These are phyloP conservation scores for Pelobates fuscus DNA, from an alignment of 2,113 vertebrate species.

Conservation along the genomic window DNA sequence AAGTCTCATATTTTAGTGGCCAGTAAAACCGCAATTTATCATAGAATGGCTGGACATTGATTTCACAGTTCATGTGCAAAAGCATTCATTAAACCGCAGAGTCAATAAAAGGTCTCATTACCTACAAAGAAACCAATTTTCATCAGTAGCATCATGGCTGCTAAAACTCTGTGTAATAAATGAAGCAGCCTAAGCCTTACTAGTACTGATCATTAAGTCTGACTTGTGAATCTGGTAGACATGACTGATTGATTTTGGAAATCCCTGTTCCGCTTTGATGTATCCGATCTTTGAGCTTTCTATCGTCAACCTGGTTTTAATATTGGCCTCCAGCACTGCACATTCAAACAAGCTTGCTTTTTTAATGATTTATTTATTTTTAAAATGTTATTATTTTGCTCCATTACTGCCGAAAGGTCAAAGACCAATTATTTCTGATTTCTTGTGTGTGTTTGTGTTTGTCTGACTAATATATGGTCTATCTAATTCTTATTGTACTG, in stretches of 20 bases:
- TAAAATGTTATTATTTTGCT: too few species aligned
- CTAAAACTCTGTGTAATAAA: conserved; percentile 27
- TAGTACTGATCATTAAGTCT: conserved; percentile 9
- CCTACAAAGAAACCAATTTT: conserved; percentile 31
- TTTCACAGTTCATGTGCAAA: conserved; percentile 20
- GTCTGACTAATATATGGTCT: too few species aligned
- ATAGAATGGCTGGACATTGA: conserved; percentile 24
- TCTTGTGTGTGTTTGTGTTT: not conserved
- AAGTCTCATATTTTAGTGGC: not conserved
- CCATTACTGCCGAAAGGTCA: not conserved
- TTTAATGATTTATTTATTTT: conserved; percentile 8
- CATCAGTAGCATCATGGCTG: not conserved
- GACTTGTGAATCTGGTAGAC: not conserved
- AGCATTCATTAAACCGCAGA: conserved; percentile 21
- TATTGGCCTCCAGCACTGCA: conserved; percentile 11
- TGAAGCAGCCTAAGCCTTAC: not conserved
- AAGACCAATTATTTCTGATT: not conserved
- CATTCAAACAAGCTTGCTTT: conserved; percentile 1
- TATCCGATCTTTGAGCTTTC: conserved; percentile 2
- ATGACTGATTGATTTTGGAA: conserved; percentile 24
- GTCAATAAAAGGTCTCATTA: conserved; percentile 29
- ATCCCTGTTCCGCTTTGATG: conserved; percentile 20
- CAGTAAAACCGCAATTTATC: not conserved
- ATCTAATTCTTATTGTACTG: too few species aligned
- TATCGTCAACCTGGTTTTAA: conserved; percentile 21